A percentile compares a stretch with the other conserved stretches of the same genome.
Conservation (phyloP, 2,113 vertebrate species). For the Ochotona princeps region DNA sequence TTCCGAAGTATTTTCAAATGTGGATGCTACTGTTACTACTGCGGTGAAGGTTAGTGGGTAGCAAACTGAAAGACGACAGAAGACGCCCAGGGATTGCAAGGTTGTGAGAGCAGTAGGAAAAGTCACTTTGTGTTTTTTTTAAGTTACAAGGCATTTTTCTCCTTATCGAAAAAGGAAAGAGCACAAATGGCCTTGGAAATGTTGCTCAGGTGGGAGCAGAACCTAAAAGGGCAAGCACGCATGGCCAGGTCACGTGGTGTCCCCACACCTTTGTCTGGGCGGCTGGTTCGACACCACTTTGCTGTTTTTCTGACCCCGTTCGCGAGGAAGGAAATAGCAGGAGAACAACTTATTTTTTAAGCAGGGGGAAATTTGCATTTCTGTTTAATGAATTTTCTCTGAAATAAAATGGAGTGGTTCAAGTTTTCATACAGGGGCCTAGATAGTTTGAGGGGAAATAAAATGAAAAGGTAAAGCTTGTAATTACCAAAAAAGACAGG, state of each 20-base stretch:
- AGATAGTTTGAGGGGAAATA: no score
- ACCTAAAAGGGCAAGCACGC: not conserved
- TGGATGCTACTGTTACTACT: fast-evolving
- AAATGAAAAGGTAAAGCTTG: no score
- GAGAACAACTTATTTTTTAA: not conserved
- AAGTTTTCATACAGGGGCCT: no score
- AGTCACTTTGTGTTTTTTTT: not conserved
- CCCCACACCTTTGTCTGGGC: not conserved
- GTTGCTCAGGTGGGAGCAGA: slow-evolving; percentile 9
- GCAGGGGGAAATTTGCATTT: not conserved
- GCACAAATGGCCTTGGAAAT: not conserved
- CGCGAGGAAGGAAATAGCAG: not conserved
- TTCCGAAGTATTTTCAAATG: not conserved
- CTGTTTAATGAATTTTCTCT: slow-evolving; percentile 7
- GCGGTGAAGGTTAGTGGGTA: not conserved
- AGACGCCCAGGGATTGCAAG: not conserved
- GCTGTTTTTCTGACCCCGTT: not conserved
- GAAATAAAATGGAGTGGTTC: not conserved
- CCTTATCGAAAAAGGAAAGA: not conserved
- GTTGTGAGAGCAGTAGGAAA: not conserved
- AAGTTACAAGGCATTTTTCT: not conserved
- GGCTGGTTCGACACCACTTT: not conserved
- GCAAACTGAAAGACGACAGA: not conserved
- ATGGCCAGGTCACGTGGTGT: not conserved
- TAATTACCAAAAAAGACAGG: no score